A percentile compares a stretch with the other conserved stretches of the same genome.
These are phyloP conservation scores for Corapipo altera DNA, from an alignment of 2,113 vertebrate genomes.

Conservation along the genomic window DNA sequence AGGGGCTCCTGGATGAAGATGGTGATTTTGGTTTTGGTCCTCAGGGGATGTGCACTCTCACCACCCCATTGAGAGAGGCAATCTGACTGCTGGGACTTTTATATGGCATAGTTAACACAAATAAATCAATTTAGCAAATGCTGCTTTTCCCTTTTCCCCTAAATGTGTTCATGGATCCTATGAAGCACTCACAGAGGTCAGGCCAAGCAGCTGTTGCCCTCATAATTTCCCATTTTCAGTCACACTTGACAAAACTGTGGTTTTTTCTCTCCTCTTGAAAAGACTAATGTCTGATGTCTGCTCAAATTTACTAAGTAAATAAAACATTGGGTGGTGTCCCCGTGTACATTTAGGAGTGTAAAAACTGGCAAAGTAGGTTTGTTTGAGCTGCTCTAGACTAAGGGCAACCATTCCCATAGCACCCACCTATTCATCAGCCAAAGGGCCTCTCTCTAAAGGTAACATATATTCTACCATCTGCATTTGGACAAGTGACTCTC, in stretches of 20 bases:
- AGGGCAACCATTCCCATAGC: not conserved
- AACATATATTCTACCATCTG: not conserved
- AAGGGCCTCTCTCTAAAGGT: not conserved
- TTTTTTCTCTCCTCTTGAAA: not conserved
- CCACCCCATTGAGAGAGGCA: not conserved
- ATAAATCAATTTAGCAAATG: constrained; percentile 3
- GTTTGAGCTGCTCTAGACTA: not conserved
- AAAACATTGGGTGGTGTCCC: not conserved
- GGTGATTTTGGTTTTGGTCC: not conserved
- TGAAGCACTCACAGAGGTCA: not conserved
- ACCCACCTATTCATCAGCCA: not conserved
- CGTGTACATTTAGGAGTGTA: not conserved
- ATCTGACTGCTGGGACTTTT: not conserved
- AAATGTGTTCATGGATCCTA: not conserved
- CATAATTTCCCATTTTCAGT: constrained; percentile 8
- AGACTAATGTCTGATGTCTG: not conserved
- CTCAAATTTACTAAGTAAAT: not conserved
- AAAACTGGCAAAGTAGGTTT: not conserved
- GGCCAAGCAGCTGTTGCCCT: not conserved
- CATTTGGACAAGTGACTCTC: not conserved
- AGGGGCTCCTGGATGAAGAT: not conserved
- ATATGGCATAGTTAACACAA: not conserved
- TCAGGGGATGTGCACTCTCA: not conserved
- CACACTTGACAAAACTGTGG: not conserved
- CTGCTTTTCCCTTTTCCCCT: not conserved